Evolutionary conservation across 2,797 vertebrate genomes (phyloP).

Genomic region (Coluber constrictor): DNA sequence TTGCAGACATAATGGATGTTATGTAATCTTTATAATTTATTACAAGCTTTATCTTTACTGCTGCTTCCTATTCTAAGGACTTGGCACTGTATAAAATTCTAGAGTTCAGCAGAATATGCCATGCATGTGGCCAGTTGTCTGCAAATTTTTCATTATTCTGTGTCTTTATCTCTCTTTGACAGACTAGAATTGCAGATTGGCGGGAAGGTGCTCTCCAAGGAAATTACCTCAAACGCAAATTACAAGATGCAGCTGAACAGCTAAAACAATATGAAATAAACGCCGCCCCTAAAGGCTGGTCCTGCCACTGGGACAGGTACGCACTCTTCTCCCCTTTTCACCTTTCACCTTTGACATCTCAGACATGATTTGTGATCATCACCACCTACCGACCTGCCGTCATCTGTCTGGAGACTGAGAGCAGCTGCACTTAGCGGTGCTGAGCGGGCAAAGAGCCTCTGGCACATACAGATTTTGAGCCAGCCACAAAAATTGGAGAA

Average conservation of each 20-base stretch:
- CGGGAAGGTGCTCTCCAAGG: conserved; percentile 97
- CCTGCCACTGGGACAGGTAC: conserved; percentile 99
- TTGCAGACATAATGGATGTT: not conserved
- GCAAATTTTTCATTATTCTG: not conserved
- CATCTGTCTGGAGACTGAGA: conserved; percentile 74
- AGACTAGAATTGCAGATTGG: conserved; percentile 99
- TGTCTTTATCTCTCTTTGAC: conserved; percentile 55
- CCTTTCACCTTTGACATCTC: conserved; percentile 84
- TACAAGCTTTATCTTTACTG: not conserved
- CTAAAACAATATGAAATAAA: conserved; percentile 99
- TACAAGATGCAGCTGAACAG: conserved; percentile 98
- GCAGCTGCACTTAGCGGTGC: conserved; percentile 72
- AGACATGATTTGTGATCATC: conserved; percentile 84
- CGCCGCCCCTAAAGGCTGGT: conserved; percentile 99
- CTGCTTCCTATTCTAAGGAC: not conserved
- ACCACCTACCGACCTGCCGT: conserved; percentile 76
- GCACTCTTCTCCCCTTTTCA: conserved; percentile 87
- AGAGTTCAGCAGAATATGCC: not conserved
- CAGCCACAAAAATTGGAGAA: conserved; percentile 67
- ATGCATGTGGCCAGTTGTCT: not conserved
- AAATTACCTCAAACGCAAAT: conserved; percentile 96
- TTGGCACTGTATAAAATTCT: not conserved
- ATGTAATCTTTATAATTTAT: not conserved
- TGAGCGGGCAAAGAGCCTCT: conserved; percentile 71
- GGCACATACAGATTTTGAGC: conserved; percentile 67